Percentiles rank a stretch among this genome's conserved stretches.
phyloP scores from a whole-genome alignment of 64 coral and sea anemone species.

The Pachyseris speciosa region DNA sequence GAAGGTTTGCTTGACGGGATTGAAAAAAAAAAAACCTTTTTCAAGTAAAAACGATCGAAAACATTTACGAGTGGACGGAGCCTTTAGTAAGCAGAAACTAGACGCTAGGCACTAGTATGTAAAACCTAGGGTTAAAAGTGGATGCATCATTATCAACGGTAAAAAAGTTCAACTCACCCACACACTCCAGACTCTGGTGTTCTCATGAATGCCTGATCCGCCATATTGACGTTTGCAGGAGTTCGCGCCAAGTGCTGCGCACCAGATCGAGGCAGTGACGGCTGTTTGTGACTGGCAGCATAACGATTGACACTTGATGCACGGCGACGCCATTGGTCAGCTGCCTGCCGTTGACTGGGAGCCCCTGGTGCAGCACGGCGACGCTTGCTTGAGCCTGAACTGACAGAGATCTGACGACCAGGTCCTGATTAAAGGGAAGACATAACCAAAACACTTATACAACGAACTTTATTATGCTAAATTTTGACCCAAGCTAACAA shows the following conservation, averaged over 20 bases:
- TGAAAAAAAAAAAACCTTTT: no score
- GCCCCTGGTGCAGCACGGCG: conserved; percentile 67
- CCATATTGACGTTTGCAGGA: conserved; percentile 62
- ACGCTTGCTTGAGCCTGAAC: conserved; percentile 52
- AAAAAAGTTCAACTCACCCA: conserved; percentile 75
- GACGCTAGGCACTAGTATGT: no score
- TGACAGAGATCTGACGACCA: conserved; percentile 44
- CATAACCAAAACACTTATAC: background rate
- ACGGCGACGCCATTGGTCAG: conserved; percentile 15
- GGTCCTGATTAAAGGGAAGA: conserved; percentile 66
- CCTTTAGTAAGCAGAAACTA: background rate
- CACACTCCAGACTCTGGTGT: conserved; percentile 99
- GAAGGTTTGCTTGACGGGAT: background rate
- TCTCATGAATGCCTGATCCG: conserved; percentile 86
- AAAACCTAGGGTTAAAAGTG: no score
- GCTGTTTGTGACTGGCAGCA: conserved; percentile 72
- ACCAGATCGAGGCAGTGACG: conserved; percentile 82
- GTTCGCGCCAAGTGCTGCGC: conserved; percentile 86
- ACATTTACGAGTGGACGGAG: background rate
- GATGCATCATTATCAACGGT: background rate
- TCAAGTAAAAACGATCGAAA: no score
- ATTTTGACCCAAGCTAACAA: no score
- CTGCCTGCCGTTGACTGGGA: conserved; percentile 45
- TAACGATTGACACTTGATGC: conserved; percentile 55
- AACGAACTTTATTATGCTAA: background rate